A percentile compares a stretch with the other conserved stretches of the same genome.
Conservation (phyloP, 2,888 invertebrate genomes). For the Standfussiana lucernea region DNA sequence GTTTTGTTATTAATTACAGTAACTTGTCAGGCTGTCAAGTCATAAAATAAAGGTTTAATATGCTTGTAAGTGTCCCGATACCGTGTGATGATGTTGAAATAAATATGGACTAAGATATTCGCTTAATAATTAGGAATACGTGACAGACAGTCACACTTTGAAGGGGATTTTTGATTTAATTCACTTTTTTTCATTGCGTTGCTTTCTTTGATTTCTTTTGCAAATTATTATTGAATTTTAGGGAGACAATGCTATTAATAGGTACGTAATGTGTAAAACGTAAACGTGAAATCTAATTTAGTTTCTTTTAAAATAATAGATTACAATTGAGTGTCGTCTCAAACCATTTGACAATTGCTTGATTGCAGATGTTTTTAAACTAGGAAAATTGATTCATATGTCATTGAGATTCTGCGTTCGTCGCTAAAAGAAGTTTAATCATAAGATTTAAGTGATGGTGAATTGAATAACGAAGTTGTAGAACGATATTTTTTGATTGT, state of each 20-base stretch:
- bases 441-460: neutral
- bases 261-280: neutral
- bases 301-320: neutral
- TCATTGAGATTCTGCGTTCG: neutral
- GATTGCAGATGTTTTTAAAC: neutral
- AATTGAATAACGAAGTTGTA: neutral
- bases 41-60: too few species aligned
- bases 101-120: too few species aligned
- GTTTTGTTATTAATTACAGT: too few species aligned
- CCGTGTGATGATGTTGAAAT: too few species aligned
- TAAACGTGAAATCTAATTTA: neutral
- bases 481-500: too few species aligned
- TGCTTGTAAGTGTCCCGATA: too few species aligned
- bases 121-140: too few species aligned
- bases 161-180: slow-evolving; percentile 43
- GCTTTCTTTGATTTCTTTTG: slow-evolving; percentile 42
- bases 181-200: slow-evolving; percentile 19
- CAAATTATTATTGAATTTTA: slow-evolving; percentile 9
- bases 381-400: neutral
- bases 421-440: neutral
- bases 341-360: neutral
- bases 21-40: too few species aligned
- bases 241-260: slow-evolving; percentile 15
- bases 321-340: neutral
- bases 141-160: too few species aligned